phyloP scores from a whole-genome alignment of 2,113 vertebrate species.

The Saguinus imperator region DNA sequence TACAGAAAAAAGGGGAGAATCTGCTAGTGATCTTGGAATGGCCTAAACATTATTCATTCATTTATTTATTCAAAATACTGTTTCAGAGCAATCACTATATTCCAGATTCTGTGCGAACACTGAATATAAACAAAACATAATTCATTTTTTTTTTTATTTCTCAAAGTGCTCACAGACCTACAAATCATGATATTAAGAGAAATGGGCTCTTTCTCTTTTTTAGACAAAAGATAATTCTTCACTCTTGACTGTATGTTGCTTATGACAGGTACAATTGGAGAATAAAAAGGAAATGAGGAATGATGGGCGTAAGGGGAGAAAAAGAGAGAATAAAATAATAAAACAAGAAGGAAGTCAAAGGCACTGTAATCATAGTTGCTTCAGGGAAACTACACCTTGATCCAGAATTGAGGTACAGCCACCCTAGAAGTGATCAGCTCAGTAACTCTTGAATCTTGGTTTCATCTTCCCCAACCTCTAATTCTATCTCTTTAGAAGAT shows the following conservation, averaged over 20 bases:
- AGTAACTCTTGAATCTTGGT: not conserved
- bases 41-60: not conserved
- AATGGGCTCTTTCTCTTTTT: not conserved
- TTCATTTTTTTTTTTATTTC: not conserved
- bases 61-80: not conserved
- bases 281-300: not conserved
- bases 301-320: not conserved
- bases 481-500: not conserved
- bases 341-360: not conserved
- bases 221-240: not conserved
- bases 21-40: not conserved
- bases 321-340: not conserved
- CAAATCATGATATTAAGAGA: not conserved
- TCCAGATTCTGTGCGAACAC: not conserved
- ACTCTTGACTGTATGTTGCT: not conserved
- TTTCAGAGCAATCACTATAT: not conserved
- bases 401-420: not conserved
- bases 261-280: not conserved
- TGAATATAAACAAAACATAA: not conserved
- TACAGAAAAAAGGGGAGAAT: not conserved
- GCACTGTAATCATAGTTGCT: not conserved
- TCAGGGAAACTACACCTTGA: not conserved
- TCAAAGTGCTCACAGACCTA: slow-evolving; percentile 6
- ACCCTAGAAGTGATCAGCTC: not conserved
- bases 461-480: not conserved